These are phyloP conservation scores for Sebastes melanostomus DNA, from an alignment of 2,797 vertebrate genomes.

Conservation along the genomic window DNA sequence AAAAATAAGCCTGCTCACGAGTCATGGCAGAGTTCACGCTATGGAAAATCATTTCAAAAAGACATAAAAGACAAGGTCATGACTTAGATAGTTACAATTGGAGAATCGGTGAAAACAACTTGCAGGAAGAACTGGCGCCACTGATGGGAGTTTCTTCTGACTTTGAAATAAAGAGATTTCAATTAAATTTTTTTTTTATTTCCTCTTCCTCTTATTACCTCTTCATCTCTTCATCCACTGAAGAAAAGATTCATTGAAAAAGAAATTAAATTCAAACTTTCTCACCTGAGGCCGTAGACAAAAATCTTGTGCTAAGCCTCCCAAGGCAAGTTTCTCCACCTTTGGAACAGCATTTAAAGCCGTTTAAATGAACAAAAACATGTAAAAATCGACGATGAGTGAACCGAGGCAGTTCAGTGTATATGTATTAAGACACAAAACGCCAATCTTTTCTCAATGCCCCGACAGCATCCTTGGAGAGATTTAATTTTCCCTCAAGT, in stretches of 20 bases:
- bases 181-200: conserved; percentile 27
- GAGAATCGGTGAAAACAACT: conserved; percentile 16
- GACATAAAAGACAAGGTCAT: conserved; percentile 62
- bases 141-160: conserved; percentile 41
- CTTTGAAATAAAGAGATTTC: conserved; percentile 38
- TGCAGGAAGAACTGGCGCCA: background rate
- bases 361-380: conserved; percentile 57
- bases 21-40: conserved; percentile 27
- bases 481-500: conserved; percentile 80
- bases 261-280: conserved; percentile 37
- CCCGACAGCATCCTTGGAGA: conserved; percentile 71
- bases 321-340: conserved; percentile 21
- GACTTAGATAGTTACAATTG: conserved; percentile 37
- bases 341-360: conserved; percentile 29
- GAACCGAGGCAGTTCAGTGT: conserved; percentile 28
- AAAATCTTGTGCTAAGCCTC: conserved; percentile 2
- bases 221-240: conserved; percentile 8
- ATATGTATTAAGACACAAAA: conserved; percentile 64
- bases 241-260: background rate
- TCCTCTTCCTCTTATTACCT: background rate
- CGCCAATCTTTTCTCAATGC: conserved; percentile 62
- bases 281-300: background rate
- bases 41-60: conserved; percentile 49
- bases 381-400: background rate
- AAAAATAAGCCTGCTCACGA: conserved; percentile 34